Evolutionary conservation across 2,113 vertebrate genomes (phyloP).

Genomic region (Vulpes lagopus): DNA sequence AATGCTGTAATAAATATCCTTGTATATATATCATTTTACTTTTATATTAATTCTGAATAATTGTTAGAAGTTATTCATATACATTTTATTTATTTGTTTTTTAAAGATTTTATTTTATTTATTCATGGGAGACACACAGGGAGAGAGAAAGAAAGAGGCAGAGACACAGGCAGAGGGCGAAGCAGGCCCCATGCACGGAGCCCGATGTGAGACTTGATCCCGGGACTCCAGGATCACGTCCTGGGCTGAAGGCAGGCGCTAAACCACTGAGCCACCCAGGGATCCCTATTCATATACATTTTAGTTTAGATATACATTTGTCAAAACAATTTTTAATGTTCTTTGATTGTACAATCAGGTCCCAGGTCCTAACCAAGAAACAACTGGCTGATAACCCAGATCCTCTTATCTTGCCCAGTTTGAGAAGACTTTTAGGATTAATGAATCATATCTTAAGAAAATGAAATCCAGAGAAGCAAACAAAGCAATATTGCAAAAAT

Average conservation of each 20-base stretch:
- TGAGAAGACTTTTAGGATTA: neutral
- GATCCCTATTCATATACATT: neutral
- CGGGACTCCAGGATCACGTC: too few species aligned
- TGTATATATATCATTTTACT: neutral
- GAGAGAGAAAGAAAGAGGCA: too few species aligned
- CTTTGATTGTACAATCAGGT: neutral
- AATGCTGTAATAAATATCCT: slow-evolving; percentile 17
- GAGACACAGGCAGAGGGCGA: too few species aligned
- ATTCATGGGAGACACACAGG: too few species aligned
- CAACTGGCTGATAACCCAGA: neutral
- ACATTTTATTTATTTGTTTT: neutral
- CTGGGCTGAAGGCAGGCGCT: too few species aligned
- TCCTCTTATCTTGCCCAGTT: neutral
- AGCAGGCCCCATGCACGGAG: too few species aligned
- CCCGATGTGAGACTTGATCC: too few species aligned
- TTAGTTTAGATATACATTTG: neutral
- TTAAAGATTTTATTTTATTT: too few species aligned
- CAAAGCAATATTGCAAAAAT: neutral
- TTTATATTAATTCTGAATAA: slow-evolving; percentile 17
- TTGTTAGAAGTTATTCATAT: slow-evolving; percentile 8
- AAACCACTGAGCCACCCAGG: too few species aligned
- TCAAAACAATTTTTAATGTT: slow-evolving; percentile 44
- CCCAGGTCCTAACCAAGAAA: slow-evolving; percentile 36
- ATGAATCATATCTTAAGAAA: slow-evolving; percentile 28
- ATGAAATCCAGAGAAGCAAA: slow-evolving; percentile 47